Percentiles rank a stretch among this genome's conserved stretches.
Evolutionary conservation across 2,113 vertebrate species (phyloP).

Genomic region (Oryzias melastigma): DNA sequence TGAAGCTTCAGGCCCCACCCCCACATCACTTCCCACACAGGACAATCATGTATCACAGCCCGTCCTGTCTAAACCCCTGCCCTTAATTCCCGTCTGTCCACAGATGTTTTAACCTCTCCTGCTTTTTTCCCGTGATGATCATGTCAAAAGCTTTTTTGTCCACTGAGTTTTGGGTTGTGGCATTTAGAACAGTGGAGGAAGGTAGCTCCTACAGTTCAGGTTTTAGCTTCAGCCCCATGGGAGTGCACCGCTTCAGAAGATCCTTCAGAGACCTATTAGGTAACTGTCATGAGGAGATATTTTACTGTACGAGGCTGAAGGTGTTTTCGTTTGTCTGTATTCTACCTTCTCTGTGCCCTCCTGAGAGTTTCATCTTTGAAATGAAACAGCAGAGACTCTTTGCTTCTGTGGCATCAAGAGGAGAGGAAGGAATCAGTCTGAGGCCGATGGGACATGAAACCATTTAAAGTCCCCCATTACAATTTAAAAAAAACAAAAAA

Average conservation of each 20-base stretch:
- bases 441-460: neutral
- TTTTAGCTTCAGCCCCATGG: neutral
- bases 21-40: conserved; percentile 44
- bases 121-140: conserved; percentile 39
- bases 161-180: conserved; percentile 44
- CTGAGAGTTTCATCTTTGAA: neutral
- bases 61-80: conserved; percentile 61
- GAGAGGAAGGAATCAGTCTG: neutral
- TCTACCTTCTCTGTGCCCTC: conserved; percentile 1
- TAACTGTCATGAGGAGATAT: neutral
- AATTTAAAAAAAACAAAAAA: too few species aligned
- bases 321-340: neutral
- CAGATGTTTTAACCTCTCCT: conserved; percentile 50
- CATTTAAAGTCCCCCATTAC: too few species aligned
- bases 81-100: conserved; percentile 70
- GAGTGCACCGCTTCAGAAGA: conserved; percentile 12
- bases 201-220: neutral
- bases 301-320: neutral
- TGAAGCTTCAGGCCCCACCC: conserved; percentile 40
- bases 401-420: neutral
- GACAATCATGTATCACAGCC: conserved; percentile 60
- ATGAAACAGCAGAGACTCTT: neutral
- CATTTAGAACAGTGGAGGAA: conserved; percentile 55
- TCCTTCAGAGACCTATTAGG: conserved; percentile 20
- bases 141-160: conserved; percentile 43